These are phyloP conservation scores for Coelinius sp. DNA, from an alignment of 2,888 invertebrate species.

Conservation along the genomic window DNA sequence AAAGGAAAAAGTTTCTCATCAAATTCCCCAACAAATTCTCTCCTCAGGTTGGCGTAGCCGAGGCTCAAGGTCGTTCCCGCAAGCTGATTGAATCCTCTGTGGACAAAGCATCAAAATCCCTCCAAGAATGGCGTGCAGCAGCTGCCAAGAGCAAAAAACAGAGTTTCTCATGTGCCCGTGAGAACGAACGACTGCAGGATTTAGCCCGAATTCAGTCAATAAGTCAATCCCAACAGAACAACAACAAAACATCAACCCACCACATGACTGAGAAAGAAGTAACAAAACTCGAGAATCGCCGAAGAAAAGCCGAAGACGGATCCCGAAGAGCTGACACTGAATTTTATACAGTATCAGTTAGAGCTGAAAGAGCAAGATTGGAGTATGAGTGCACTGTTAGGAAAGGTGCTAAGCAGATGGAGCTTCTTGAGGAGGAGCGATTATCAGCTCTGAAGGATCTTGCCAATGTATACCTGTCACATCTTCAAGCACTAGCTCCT, in stretches of 20 bases:
- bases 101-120: conserved; percentile 86
- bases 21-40: too few relatives aligned
- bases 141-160: conserved; percentile 92
- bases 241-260: conserved; percentile 68
- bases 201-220: conserved; percentile 73
- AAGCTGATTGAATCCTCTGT: conserved; percentile 77
- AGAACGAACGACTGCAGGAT: conserved; percentile 93
- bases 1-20: too few relatives aligned
- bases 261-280: conserved; percentile 76
- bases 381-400: conserved; percentile 94
- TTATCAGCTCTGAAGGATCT: conserved; percentile 84
- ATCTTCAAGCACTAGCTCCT: conserved; percentile 82
- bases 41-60: conserved; percentile 78
- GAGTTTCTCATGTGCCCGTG: conserved; percentile 88
- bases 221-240: conserved; percentile 74
- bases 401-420: conserved; percentile 88
- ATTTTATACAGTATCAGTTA: conserved; percentile 91
- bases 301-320: conserved; percentile 90
- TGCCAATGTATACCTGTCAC: conserved; percentile 74
- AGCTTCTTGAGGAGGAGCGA: conserved; percentile 91
- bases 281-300: conserved; percentile 87
- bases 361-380: conserved; percentile 90
- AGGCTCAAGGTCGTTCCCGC: conserved; percentile 74
- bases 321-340: conserved; percentile 94
- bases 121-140: conserved; percentile 88